phyloP scores from a whole-genome alignment of 2,888 invertebrate species.

The Allolobophora icterica region DNA sequence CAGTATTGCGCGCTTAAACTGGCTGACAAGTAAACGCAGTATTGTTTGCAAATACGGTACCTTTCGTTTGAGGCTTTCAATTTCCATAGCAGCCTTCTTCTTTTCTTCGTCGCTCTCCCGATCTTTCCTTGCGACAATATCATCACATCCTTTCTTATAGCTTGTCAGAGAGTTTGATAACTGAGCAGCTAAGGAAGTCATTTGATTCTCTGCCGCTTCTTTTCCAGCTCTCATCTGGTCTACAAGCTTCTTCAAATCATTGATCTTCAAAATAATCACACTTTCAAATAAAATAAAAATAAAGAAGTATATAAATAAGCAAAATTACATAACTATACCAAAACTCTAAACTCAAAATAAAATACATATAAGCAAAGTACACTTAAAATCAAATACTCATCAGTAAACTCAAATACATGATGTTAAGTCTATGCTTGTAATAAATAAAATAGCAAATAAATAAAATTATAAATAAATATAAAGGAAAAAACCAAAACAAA shows the following conservation, averaged over 20 bases:
- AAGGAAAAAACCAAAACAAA: too few species aligned
- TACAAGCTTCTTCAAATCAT: constrained; percentile 18
- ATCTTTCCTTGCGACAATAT: constrained; percentile 4
- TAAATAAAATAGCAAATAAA: neutral
- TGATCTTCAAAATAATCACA: neutral
- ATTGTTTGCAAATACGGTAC: neutral
- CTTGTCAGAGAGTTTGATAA: constrained; percentile 23
- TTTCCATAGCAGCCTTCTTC: neutral
- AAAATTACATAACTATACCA: too few species aligned
- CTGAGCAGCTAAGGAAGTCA: neutral
- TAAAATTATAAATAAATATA: neutral
- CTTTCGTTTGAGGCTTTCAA: neutral
- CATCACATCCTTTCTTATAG: constrained; percentile 27
- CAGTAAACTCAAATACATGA: neutral
- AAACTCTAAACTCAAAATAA: too few species aligned
- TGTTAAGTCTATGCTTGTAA: neutral
- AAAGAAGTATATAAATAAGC: neutral
- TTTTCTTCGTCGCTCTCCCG: neutral
- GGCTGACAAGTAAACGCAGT: too few species aligned
- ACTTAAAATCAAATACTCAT: neutral
- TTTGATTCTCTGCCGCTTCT: constrained; percentile 19
- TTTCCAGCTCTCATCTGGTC: constrained; percentile 19
- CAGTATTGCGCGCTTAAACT: too few species aligned
- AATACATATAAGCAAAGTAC: too few species aligned
- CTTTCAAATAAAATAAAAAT: neutral